These are phyloP conservation scores for Spinus olivaceus DNA, from an alignment of 2,797 vertebrate species.

Conservation along the genomic window DNA sequence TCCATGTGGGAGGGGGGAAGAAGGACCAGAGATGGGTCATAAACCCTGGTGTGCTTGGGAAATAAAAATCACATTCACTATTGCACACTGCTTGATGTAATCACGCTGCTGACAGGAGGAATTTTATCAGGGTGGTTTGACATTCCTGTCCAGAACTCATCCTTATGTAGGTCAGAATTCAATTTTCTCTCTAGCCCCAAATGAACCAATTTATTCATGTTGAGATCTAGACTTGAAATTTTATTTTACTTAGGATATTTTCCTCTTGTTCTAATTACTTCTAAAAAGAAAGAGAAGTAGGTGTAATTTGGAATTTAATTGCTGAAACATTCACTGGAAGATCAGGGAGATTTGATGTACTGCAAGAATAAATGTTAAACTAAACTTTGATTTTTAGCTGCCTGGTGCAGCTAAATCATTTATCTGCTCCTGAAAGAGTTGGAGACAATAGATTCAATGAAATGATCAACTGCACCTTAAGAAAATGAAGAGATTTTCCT, in stretches of 20 bases:
- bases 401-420: background rate
- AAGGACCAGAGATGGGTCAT: background rate
- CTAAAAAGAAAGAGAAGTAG: background rate
- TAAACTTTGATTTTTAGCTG: background rate
- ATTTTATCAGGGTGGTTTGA: background rate
- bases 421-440: background rate
- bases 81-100: background rate
- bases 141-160: background rate
- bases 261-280: background rate
- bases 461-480: background rate
- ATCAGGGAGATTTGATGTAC: background rate
- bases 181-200: background rate
- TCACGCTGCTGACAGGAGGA: background rate
- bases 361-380: background rate
- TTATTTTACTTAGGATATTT: background rate
- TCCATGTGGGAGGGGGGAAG: background rate
- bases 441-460: background rate
- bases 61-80: background rate
- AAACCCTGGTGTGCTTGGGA: accelerated
- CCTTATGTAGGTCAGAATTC: background rate
- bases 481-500: background rate
- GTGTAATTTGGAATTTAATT: background rate
- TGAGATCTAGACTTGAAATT: background rate
- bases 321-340: background rate
- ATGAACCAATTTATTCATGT: background rate